phyloP scores from a whole-genome alignment of 2,888 invertebrate species.

The Trachelus stipa region DNA sequence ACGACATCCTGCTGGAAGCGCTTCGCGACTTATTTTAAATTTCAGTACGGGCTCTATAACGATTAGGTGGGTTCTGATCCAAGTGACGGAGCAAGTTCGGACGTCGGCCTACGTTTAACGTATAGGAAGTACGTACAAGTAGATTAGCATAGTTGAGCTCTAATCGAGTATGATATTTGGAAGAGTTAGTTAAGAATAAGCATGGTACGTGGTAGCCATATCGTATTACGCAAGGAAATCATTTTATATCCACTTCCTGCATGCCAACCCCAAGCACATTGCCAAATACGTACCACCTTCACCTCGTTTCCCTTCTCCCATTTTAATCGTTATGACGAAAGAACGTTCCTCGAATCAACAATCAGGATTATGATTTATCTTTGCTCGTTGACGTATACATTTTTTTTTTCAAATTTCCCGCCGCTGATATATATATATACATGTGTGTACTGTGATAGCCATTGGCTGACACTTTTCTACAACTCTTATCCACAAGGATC shows the following conservation, averaged over 20 bases:
- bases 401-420: neutral
- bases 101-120: neutral
- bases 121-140: neutral
- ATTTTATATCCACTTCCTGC: neutral
- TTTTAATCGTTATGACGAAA: neutral
- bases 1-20: conserved; percentile 4
- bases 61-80: neutral
- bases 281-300: neutral
- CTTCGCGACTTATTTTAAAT: neutral
- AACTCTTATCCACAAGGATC: neutral
- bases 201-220: neutral
- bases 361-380: neutral
- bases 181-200: neutral
- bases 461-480: neutral
- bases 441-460: neutral
- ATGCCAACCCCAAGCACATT: neutral
- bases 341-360: neutral
- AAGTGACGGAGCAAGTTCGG: neutral
- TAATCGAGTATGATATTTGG: neutral
- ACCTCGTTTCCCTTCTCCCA: neutral
- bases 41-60: neutral
- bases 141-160: neutral
- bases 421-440: neutral
- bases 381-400: neutral
- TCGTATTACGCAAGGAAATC: neutral